phyloP scores from a whole-genome alignment of 53 echinoderm and acorn worm species.

The Zoroaster sp. region DNA sequence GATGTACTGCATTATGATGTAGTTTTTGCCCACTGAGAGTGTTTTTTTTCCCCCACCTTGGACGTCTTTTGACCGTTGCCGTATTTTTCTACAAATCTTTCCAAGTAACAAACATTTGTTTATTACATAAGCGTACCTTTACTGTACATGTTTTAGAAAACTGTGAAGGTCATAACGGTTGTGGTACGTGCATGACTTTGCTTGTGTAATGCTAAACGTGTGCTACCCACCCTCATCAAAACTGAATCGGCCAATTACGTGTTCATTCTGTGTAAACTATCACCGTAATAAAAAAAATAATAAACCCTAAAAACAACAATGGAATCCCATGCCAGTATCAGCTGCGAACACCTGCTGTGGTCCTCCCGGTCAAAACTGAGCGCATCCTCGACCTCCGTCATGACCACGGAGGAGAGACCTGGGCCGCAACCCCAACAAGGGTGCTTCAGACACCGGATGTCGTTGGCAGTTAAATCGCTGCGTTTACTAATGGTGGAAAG shows the following conservation, averaged over 20 bases:
- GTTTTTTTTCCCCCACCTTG: too few species aligned
- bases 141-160: too few species aligned
- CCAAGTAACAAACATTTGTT: too few species aligned
- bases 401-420: neutral
- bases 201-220: too few species aligned
- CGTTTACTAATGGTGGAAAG: constrained; percentile 40
- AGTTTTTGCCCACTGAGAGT: too few species aligned
- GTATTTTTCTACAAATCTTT: too few species aligned
- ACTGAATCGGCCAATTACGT: constrained; percentile 10
- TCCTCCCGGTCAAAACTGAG: constrained; percentile 19
- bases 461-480: constrained; percentile 6
- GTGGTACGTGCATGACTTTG: too few species aligned
- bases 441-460: neutral
- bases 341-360: constrained; percentile 18
- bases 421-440: neutral
- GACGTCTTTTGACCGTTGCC: too few species aligned
- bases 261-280: neutral
- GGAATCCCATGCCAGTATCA: constrained; percentile 25
- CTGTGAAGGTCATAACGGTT: too few species aligned
- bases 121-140: too few species aligned
- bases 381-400: constrained; percentile 4
- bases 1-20: too few species aligned
- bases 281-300: neutral
- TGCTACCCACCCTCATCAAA: too few species aligned
- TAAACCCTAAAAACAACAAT: neutral